phyloP scores from a whole-genome alignment of 2,113 vertebrate genomes.

The Megaptera novaeangliae region DNA sequence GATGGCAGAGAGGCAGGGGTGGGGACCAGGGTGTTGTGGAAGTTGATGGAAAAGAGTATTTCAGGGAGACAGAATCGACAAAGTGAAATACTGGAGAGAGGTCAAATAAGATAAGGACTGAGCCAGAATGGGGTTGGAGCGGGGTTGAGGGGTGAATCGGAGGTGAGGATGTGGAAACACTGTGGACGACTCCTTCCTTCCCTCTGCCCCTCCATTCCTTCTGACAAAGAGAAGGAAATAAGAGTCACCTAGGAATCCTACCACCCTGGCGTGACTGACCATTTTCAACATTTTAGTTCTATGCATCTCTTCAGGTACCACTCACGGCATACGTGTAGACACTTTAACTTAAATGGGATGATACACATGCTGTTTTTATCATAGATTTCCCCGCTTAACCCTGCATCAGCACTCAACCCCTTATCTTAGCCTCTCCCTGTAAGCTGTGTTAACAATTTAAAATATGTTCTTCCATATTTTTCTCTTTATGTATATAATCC shows the following conservation, averaged over 20 bases:
- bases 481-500: not conserved
- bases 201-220: not conserved
- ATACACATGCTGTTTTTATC: not conserved
- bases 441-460: not conserved
- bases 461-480: not conserved
- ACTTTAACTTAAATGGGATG: not conserved
- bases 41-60: not conserved
- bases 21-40: not conserved
- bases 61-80: not conserved
- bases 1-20: not conserved
- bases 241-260: not conserved
- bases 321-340: not conserved
- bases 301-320: not conserved
- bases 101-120: not conserved
- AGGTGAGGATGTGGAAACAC: not conserved
- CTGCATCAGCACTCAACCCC: not conserved
- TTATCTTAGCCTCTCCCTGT: not conserved
- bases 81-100: not conserved
- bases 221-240: not conserved
- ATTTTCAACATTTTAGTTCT: not conserved
- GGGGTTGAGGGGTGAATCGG: not conserved
- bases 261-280: not conserved
- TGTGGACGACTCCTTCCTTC: not conserved
- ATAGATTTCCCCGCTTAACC: not conserved
- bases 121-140: not conserved